These are phyloP conservation scores for Coreius guichenoti DNA, from an alignment of 2,797 vertebrate species.

Conservation along the genomic window DNA sequence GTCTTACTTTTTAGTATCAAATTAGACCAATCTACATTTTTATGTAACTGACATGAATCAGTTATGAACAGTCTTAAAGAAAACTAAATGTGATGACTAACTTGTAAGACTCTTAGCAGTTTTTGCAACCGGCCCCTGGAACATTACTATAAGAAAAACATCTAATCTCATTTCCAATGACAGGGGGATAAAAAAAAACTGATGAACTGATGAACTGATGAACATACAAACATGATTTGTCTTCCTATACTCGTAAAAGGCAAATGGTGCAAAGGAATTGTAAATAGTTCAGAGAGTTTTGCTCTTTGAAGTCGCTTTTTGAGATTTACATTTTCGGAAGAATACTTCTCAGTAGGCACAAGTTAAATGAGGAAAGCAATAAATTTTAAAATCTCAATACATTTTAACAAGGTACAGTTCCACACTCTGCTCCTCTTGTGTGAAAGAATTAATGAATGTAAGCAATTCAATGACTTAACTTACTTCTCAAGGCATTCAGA, in stretches of 20 bases:
- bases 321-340: not conserved
- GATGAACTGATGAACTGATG: too few species aligned
- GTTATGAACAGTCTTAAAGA: too few species aligned
- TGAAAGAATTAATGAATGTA: conserved; percentile 17
- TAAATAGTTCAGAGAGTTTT: not conserved
- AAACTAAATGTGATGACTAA: too few species aligned
- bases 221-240: not conserved
- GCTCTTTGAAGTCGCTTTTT: not conserved
- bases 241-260: conserved; percentile 1
- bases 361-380: conserved; percentile 3
- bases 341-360: not conserved
- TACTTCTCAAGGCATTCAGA: conserved; percentile 46
- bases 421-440: conserved; percentile 30
- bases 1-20: not conserved
- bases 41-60: too few species aligned
- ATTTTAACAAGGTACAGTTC: conserved; percentile 37
- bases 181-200: not conserved
- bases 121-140: not conserved
- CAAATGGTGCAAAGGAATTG: not conserved
- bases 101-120: not conserved
- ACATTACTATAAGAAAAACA: not conserved
- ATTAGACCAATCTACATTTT: not conserved
- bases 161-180: not conserved
- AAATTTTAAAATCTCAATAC: conserved; percentile 13
- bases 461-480: conserved; percentile 46